These are phyloP conservation scores for Oreochromis spilurus DNA, from an alignment of 2,113 vertebrate species.

Conservation along the genomic window DNA sequence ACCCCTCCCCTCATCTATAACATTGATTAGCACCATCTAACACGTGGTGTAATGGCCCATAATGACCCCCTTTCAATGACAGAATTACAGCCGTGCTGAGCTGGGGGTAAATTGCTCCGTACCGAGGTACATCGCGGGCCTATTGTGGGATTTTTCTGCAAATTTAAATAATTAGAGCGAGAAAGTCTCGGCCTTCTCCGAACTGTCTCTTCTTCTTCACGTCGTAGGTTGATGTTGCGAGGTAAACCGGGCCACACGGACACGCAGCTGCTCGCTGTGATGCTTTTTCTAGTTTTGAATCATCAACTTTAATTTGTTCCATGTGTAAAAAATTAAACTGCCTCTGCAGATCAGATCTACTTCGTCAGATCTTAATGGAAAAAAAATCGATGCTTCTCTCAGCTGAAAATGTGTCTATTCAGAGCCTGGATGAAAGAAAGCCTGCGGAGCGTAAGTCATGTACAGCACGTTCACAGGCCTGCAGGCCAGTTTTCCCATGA, in stretches of 20 bases:
- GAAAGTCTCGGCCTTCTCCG: not conserved
- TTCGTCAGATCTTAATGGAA: not conserved
- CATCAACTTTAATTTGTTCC: not conserved
- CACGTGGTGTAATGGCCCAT: not conserved
- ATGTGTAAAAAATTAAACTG: not conserved
- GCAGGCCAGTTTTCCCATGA: not conserved
- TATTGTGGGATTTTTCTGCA: not conserved
- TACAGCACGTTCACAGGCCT: fast-evolving
- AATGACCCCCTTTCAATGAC: not conserved
- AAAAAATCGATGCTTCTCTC: not conserved
- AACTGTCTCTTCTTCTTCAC: not conserved
- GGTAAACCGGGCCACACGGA: not conserved
- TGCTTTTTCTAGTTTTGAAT: not conserved
- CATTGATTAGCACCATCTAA: not conserved
- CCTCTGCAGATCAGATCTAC: not conserved
- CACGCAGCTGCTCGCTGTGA: not conserved
- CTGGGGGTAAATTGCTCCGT: not conserved
- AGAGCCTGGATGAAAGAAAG: not conserved
- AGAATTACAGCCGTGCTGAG: not conserved
- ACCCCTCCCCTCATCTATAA: not conserved
- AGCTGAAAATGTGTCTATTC: not conserved
- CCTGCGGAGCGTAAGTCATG: not conserved
- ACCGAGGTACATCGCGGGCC: not conserved
- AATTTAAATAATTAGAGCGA: not conserved
- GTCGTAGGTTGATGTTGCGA: not conserved